These are phyloP conservation scores for Esox niger DNA, from an alignment of 2,113 vertebrate species.

Conservation along the genomic window DNA sequence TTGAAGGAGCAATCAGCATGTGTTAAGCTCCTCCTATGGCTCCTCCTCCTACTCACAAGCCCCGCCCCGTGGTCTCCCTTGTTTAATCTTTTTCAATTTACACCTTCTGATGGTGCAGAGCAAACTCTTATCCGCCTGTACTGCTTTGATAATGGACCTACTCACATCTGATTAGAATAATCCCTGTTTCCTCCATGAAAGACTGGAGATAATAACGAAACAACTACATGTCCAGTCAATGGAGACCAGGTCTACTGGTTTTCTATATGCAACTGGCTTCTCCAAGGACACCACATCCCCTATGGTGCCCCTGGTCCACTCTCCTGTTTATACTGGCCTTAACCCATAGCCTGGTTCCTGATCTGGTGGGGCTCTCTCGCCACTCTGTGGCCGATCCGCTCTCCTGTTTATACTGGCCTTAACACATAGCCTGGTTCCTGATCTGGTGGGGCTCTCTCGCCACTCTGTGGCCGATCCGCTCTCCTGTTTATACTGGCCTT, in stretches of 20 bases:
- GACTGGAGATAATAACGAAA: neutral
- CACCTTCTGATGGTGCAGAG: no score
- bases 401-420: neutral
- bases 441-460: no score
- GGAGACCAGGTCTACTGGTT: no score
- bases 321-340: neutral
- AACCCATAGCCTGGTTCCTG: neutral
- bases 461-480: neutral
- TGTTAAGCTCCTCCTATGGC: neutral
- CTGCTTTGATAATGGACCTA: neutral
- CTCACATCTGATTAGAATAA: neutral
- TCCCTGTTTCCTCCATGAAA: neutral
- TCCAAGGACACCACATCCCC: no score
- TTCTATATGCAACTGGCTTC: neutral
- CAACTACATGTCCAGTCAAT: neutral
- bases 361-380: no score
- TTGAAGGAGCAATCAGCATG: neutral
- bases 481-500: neutral
- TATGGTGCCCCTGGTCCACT: no score
- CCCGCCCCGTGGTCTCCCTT: neutral
- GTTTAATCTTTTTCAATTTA: no score
- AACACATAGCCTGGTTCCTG: neutral
- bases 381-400: neutral
- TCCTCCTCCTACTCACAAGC: neutral
- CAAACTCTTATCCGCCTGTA: neutral